phyloP scores from a whole-genome alignment of 2,113 vertebrate genomes.

The Chrysemys picta region DNA sequence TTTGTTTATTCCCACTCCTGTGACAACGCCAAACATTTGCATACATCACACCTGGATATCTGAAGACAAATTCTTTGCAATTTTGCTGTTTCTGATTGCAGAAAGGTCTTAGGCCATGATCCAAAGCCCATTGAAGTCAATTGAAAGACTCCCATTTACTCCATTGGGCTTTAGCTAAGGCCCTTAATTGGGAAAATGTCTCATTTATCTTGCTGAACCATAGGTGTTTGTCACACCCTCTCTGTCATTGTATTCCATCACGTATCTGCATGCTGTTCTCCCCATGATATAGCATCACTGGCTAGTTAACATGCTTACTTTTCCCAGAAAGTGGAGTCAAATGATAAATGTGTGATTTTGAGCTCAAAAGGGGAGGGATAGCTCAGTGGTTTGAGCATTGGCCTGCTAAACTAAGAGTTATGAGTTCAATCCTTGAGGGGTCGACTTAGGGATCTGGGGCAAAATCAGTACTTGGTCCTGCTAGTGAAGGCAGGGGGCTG shows the following conservation, averaged over 20 bases:
- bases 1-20: background rate
- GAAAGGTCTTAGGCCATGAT: background rate
- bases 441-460: too few relatives aligned
- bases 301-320: background rate
- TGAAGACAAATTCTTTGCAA: background rate
- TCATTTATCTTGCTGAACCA: background rate
- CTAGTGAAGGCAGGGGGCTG: too few relatives aligned
- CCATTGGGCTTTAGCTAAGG: background rate
- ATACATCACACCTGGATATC: background rate
- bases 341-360: background rate
- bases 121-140: background rate
- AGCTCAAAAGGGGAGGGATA: too few relatives aligned
- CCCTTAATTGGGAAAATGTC: background rate
- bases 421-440: too few relatives aligned
- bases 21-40: background rate
- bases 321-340: background rate
- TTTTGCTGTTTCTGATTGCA: background rate
- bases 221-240: background rate
- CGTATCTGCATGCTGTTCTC: background rate
- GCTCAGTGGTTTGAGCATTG: too few relatives aligned
- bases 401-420: too few relatives aligned
- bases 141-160: background rate
- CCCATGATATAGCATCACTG: background rate
- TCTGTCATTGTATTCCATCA: background rate
- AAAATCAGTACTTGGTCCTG: too few relatives aligned